Conservation (phyloP, 2,797 vertebrate species). For the Cygnus olor region DNA sequence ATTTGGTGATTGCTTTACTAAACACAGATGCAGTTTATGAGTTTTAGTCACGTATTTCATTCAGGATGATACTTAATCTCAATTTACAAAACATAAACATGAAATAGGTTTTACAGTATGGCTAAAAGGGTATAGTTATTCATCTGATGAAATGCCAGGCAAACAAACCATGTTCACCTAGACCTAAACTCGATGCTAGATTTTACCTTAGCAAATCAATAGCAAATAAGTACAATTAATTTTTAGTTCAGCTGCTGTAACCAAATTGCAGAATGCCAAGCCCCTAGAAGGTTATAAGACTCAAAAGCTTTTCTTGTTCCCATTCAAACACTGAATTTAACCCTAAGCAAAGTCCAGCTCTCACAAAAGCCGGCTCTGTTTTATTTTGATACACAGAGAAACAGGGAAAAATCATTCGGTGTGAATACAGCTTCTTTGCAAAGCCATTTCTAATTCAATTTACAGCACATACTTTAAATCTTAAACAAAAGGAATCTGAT, state of each 20-base stretch:
- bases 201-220: conserved; percentile 44
- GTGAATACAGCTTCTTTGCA: conserved; percentile 61
- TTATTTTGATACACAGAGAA: conserved; percentile 38
- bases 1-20: conserved; percentile 69
- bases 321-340: conserved; percentile 57
- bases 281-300: conserved; percentile 52
- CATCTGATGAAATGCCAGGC: conserved; percentile 46
- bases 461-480: conserved; percentile 75
- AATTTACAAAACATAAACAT: conserved; percentile 70
- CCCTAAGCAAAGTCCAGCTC: conserved; percentile 72
- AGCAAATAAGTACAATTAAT: conserved; percentile 53
- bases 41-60: conserved; percentile 75
- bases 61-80: conserved; percentile 71
- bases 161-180: conserved; percentile 60
- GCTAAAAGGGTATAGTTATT: conserved; percentile 39
- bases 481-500: conserved; percentile 80
- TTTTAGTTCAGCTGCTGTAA: conserved; percentile 65
- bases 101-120: conserved; percentile 62
- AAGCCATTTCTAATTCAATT: conserved; percentile 75
- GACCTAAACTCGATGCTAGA: conserved; percentile 62
- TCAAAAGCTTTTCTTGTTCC: conserved; percentile 46
- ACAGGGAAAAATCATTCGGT: conserved; percentile 27
- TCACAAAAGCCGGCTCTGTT: conserved; percentile 66
- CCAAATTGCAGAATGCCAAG: conserved; percentile 57
- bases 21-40: conserved; percentile 68